Base-by-base conservation (phyloP, 2,113 vertebrate genomes). In the Aviceda subcristata region DNA sequence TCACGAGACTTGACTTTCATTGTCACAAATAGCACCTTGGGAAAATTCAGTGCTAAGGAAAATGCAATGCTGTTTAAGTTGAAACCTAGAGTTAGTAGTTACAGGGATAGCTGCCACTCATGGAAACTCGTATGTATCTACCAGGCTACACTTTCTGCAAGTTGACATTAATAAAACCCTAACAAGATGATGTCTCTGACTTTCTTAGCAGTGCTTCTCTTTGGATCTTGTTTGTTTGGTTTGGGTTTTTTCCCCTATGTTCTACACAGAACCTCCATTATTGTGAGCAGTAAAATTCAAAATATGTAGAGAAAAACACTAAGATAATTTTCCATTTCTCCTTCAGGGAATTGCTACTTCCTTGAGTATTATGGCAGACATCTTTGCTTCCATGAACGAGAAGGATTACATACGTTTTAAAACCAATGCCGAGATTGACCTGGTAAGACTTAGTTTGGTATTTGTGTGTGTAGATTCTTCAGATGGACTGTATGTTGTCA, bases 371-470 rank as follows among this genome's bases (percentile, higher is more conserved):
- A 92, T 99, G 95, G 99, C 99, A 71, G 99, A 99, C 84, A 98
- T 99, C 90, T 98, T 99, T 86, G 94, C 99, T 77, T 99, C 99
- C 71, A 99, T 99, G 99, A 99, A 97, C 80, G 98, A 99, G 82
- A 96, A 98, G 30, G 99, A 99, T 95, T 99, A 99, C 63, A 69
- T 88, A 8, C 91, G 93, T 45, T 99, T 99, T 94, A 99, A 98
- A 96, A 96, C 68, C n/a, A 98, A 85, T 71, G 95, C 97, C 63
- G 96, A 98, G 51, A 96, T 97, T 74, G 97, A 98, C 85, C 89
- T 99, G 98, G 99, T 99, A 98, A 98, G 96, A 8, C 24, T 50
- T 30, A 43, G 69, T 64, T 87, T 88, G 74, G 77, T 60, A 11
- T 80, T 64, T 32, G 9, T 50, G 36, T 17, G 7, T 43, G 24